Evolutionary conservation across 2,113 vertebrate species (phyloP), one percentile per base, ranked within the genome.

Genomic region (Sapajus apella): DNA sequence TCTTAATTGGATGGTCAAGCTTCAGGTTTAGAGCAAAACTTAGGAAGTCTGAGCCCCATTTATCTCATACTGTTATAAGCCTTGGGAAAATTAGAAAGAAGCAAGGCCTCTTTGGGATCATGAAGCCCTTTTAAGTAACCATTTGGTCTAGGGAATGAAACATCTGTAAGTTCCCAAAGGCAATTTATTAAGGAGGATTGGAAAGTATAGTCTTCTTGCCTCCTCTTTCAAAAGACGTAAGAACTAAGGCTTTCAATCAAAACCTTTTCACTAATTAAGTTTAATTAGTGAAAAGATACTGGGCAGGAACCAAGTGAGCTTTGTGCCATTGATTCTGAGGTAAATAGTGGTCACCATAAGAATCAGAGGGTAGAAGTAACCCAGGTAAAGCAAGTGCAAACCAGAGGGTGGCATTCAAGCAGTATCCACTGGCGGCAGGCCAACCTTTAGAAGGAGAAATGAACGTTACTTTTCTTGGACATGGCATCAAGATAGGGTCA

Each of bases 401-500:
- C 20, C 20, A 56, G 43, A 91, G 80, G 30, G 14, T 20, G 20
- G 3, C 6, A 35, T 11, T 79, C 64, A 18, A 12, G 32, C 20
- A 45, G 3, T 47, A 55, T 14, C 37, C 17, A 23, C 10, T 30
- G 12, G 11, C 16, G 18, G 23, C 5, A 58, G 50, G 40, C 27
- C 32, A 87, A 37, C 6, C 2, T 13, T 27, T 76, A 14, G 0
- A 10, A 64, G 45, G 11, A 87, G 30, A 72, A 77, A 27, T 25
- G 45, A 30, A 35, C 32, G 27, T 8, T 45, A 64, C 18, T 52
- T 0, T 61, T 55, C 30, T 2, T n/a, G 18, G 14, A 18, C 21
- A 1, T n/a, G 2, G 1, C 5, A 45, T 50, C 64, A 81, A 55
- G 21, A 7, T 6, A 37, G 5, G 21, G 0, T 58, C 16, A 10